phyloP scores from a whole-genome alignment of 1,140 invertebrate species.

The Delia radicum region DNA sequence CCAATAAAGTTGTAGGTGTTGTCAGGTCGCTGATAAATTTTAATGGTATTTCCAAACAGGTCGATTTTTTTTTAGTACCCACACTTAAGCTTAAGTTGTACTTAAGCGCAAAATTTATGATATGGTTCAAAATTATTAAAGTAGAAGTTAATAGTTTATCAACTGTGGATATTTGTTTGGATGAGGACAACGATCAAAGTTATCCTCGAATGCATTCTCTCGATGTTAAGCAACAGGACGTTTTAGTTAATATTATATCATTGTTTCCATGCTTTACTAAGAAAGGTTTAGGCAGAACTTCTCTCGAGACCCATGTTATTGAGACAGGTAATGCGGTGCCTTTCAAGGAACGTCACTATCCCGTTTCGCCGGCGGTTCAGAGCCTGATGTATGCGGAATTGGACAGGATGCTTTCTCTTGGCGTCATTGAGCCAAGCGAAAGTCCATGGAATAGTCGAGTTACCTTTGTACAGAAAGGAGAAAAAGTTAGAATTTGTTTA shows the following conservation, averaged over 20 bases:
- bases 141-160: background rate
- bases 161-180: too few species aligned
- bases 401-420: conserved; percentile 39
- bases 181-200: background rate
- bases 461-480: conserved; percentile 36
- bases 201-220: background rate
- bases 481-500: conserved; percentile 36
- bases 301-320: conserved; percentile 35
- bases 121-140: conserved; percentile 25
- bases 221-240: background rate
- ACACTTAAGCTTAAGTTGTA: background rate
- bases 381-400: conserved; percentile 31
- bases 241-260: conserved; percentile 21
- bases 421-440: too few species aligned
- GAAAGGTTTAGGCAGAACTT: conserved; percentile 39
- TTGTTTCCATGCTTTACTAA: conserved; percentile 24
- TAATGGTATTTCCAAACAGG: background rate
- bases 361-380: conserved; percentile 34
- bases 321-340: conserved; percentile 36
- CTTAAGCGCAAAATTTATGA: conserved; percentile 21
- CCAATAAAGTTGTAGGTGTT: background rate
- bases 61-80: conserved; percentile 8
- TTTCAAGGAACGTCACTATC: conserved; percentile 37
- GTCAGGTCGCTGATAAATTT: background rate
- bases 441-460: conserved; percentile 40